phyloP scores from a whole-genome alignment of 2,113 vertebrate species.

The Sinocyclocheilus maitianheensis region DNA sequence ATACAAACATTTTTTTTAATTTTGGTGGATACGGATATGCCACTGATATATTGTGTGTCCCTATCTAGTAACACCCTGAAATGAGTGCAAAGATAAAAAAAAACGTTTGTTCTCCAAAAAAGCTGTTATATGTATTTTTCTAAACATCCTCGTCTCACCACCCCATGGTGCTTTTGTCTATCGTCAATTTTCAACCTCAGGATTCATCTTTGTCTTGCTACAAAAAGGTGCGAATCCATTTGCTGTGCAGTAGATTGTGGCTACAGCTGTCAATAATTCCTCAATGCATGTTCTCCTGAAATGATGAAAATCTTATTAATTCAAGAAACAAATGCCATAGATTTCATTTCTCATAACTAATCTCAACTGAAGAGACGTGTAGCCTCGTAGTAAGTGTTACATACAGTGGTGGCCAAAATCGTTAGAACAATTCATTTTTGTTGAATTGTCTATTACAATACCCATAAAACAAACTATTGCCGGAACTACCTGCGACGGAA shows the following conservation, averaged over 20 bases:
- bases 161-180: slow-evolving; percentile 7
- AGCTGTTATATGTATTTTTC: neutral
- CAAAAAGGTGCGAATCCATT: neutral
- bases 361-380: neutral
- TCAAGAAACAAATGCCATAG: neutral
- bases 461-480: too few species aligned
- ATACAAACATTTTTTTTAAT: neutral
- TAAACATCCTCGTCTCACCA: slow-evolving; percentile 1
- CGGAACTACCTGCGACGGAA: too few species aligned
- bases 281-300: neutral
- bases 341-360: neutral
- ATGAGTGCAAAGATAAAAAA: neutral
- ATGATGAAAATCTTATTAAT: neutral
- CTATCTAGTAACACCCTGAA: slow-evolving; percentile 10
- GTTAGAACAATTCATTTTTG: too few species aligned
- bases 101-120: neutral
- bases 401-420: too few species aligned
- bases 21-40: neutral
- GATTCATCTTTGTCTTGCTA: slow-evolving; percentile 15
- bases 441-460: too few species aligned
- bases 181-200: slow-evolving; percentile 21
- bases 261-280: slow-evolving; percentile 14
- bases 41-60: neutral
- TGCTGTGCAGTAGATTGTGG: slow-evolving; percentile 1
- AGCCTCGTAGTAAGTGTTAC: neutral